These are phyloP conservation scores for Galemys pyrenaicus DNA, from an alignment of 2,113 vertebrate species.

Conservation along the genomic window DNA sequence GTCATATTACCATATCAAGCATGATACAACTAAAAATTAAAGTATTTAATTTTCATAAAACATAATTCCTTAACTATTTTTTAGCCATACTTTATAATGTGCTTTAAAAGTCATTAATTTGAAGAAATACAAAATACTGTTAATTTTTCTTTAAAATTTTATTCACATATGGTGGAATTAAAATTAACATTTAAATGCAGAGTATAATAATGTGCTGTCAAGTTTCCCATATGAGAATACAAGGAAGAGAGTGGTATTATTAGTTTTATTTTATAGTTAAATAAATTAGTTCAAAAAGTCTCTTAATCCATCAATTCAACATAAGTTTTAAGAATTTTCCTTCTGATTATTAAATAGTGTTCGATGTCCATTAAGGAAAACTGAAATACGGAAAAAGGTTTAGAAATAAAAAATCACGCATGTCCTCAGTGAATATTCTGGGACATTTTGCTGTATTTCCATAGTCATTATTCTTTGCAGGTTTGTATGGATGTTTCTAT, in stretches of 20 bases:
- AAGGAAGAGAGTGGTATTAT: neutral
- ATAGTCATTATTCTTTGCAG: neutral
- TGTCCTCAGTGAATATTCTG: neutral
- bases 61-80: neutral
- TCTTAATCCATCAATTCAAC: neutral
- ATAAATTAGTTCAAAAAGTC: neutral
- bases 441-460: neutral
- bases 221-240: neutral
- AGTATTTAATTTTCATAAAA: neutral
- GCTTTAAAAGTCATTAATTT: neutral
- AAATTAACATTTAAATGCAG: neutral
- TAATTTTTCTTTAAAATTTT: slow-evolving; percentile 39
- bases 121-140: neutral
- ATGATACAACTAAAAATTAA: too few relatives aligned
- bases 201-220: neutral
- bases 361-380: neutral
- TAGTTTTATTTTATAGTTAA: neutral
- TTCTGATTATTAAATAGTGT: neutral
- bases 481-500: neutral
- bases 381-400: neutral
- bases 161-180: neutral
- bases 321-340: neutral
- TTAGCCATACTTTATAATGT: neutral
- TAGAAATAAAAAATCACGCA: neutral
- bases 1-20: too few relatives aligned